Evolutionary conservation across 2,797 vertebrate genomes (phyloP).

Genomic region (Peromyscus eremicus): DNA sequence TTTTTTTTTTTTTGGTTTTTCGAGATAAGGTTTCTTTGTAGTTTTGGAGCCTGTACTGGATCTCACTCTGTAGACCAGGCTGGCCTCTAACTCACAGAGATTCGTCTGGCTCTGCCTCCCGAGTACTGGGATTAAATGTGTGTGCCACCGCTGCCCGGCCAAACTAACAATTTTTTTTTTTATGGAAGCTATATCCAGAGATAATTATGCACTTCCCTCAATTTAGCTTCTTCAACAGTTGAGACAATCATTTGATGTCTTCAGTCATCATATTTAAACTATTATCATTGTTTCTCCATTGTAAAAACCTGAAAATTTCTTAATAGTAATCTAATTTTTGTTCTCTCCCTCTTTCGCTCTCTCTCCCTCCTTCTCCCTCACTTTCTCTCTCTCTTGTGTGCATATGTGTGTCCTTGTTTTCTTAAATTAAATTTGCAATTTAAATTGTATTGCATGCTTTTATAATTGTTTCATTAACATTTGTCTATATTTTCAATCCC

Average conservation of each 20-base stretch:
- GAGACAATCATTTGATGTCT: background rate
- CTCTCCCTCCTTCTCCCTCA: background rate
- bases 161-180: background rate
- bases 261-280: background rate
- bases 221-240: background rate
- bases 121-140: too few species aligned
- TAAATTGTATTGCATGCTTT: background rate
- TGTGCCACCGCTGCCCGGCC: too few species aligned
- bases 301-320: background rate
- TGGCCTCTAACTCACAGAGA: too few species aligned
- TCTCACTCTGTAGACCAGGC: too few species aligned
- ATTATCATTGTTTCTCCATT: background rate
- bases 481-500: background rate
- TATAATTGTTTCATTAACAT: background rate
- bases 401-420: background rate
- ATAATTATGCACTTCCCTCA: background rate
- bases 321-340: background rate
- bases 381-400: background rate
- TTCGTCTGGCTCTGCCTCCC: too few species aligned
- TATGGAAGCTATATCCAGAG: background rate
- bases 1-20: too few species aligned
- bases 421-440: background rate
- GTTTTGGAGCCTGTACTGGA: too few species aligned
- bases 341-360: background rate
- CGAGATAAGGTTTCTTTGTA: too few species aligned